These are phyloP conservation scores for Rhorus exstirpatorius DNA, from an alignment of 2,888 invertebrate species.

Conservation along the genomic window DNA sequence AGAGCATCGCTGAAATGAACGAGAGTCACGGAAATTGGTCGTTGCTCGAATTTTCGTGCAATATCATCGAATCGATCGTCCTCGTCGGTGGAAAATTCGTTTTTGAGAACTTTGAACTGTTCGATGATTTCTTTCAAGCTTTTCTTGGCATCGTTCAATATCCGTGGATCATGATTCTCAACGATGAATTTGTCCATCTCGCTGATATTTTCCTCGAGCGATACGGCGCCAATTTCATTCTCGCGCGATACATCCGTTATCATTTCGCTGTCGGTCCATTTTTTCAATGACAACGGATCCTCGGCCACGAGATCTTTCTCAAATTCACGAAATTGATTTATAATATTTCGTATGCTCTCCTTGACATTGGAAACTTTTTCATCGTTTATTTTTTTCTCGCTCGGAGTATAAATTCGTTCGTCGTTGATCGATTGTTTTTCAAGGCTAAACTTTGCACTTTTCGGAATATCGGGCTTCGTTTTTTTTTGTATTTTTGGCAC, in stretches of 20 bases:
- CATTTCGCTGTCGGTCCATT: slow-evolving; percentile 71
- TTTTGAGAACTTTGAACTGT: slow-evolving; percentile 82
- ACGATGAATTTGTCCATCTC: slow-evolving; percentile 70
- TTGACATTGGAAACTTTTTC: slow-evolving; percentile 76
- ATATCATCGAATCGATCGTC: slow-evolving; percentile 81
- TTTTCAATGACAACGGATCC: slow-evolving; percentile 71
- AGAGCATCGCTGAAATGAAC: slow-evolving; percentile 82
- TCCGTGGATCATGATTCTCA: slow-evolving; percentile 64
- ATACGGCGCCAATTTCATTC: slow-evolving; percentile 63
- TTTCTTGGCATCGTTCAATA: slow-evolving; percentile 79
- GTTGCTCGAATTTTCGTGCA: slow-evolving; percentile 78
- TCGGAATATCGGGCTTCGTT: slow-evolving; percentile 73
- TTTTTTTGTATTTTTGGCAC: slow-evolving; percentile 70
- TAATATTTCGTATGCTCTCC: slow-evolving; percentile 83
- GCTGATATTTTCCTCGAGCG: slow-evolving; percentile 66
- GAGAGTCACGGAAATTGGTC: slow-evolving; percentile 82
- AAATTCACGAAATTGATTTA: slow-evolving; percentile 83
- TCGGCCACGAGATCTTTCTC: slow-evolving; percentile 81
- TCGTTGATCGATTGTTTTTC: slow-evolving; percentile 39
- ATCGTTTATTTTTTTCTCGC: slow-evolving; percentile 63
- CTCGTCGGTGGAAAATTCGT: slow-evolving; percentile 81
- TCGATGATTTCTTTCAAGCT: slow-evolving; percentile 82
- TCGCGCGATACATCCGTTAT: slow-evolving; percentile 54
- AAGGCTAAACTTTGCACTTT: slow-evolving; percentile 43
- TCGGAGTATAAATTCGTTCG: slow-evolving; percentile 62